Conservation (phyloP, 2,797 vertebrate genomes). For the Scomberomorus guttatus region DNA sequence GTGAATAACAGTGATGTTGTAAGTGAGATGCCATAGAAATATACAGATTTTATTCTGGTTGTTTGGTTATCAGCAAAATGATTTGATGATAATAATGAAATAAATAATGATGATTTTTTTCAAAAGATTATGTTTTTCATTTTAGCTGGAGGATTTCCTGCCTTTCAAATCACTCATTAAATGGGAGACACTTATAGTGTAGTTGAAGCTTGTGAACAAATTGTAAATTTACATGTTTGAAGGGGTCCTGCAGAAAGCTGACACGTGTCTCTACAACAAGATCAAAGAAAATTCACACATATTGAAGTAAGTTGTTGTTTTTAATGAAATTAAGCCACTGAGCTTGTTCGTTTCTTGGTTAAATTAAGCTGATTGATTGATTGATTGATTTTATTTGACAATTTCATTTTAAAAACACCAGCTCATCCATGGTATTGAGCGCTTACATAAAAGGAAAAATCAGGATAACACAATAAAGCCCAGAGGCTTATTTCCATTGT, state of each 20-base stretch:
- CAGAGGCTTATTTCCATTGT: too few relatives aligned
- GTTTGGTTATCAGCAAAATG: conserved; percentile 41
- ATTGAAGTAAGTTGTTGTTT: not conserved
- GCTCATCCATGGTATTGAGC: too few relatives aligned
- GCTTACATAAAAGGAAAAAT: too few relatives aligned
- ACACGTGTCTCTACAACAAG: not conserved
- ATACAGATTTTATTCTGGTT: conserved; percentile 39
- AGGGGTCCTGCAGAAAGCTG: not conserved
- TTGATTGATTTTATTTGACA: too few relatives aligned
- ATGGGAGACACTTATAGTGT: not conserved
- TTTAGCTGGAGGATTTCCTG: not conserved
- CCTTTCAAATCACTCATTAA: not conserved
- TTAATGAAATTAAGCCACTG: conserved; percentile 6
- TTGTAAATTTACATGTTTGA: conserved; percentile 2
- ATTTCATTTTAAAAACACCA: too few relatives aligned
- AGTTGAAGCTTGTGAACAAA: not conserved
- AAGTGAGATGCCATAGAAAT: conserved; percentile 45
- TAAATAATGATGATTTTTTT: conserved; percentile 34
- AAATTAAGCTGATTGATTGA: conserved; percentile 18
- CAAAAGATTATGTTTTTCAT: not conserved
- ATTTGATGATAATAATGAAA: conserved; percentile 43
- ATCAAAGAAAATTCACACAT: not conserved
- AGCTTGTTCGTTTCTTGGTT: conserved; percentile 42
- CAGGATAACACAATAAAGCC: too few relatives aligned
- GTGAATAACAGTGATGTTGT: conserved; percentile 53